Evolutionary conservation across 2,888 invertebrate genomes (phyloP), one percentile per base, ranked within the genome.

Genomic region (Mallateleia sp.): DNA sequence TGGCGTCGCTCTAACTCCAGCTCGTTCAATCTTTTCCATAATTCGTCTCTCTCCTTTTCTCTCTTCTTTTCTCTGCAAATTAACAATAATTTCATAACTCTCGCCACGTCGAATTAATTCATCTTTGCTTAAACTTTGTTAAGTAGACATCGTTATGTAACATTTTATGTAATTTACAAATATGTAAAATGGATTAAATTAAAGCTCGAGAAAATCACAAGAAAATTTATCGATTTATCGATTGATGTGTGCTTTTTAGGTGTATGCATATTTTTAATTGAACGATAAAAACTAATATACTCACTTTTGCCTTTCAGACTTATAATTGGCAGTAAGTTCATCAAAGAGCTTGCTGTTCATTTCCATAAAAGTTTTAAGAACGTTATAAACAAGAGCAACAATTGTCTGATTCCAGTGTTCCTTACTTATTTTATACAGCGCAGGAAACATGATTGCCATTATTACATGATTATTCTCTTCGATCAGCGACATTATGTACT

Each of bases 321-420:
- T 99, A 96, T 99, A 99, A 96, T 98, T 98, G 94, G 99, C 98
- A 94, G 99, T 98, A 95, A 99, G 97, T 96, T 99, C 99, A 95
- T 99, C 99, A 95, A 99, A 99, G 91, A 99, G 97, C 96, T 99
- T 99, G 95, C 99, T 99, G 96, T 99, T 99, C 99, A 99, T 99
- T 96, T 99, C 99, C 99, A 99, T 99, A 96, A 99, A 99, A 80
- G 99, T 98, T 96, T 99, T 99, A 94, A 99, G 97, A 95, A 99
- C 99, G 96, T 99, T 99, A 96, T 99, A 99, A 93, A 99, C 99
- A 93, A 99, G 97, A 87, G 99, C 99, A 92, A 99, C 98, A 94
- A 99, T 99, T 90, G 99, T 99, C 96, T 99, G 99, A 96, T 99
- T 99, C 99, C 99, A 99, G 96, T 99, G 99, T 95, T 99, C 99